Conservation (phyloP, 1,140 invertebrate species). For the Trissolcus basalis region DNA sequence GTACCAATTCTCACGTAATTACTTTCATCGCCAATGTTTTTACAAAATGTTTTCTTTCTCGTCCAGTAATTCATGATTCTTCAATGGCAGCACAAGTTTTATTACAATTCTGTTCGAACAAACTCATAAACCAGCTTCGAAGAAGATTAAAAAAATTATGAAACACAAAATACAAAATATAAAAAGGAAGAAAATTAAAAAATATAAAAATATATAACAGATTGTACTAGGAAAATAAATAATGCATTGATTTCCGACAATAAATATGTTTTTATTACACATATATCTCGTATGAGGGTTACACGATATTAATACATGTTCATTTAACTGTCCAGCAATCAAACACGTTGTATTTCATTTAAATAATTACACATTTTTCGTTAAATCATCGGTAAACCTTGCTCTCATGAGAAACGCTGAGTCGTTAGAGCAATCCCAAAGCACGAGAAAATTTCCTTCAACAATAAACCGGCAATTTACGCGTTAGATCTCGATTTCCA, state of each 20-base stretch:
- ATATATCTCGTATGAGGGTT: conserved; percentile 77
- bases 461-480: conserved; percentile 21
- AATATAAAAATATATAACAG: too few relatives aligned
- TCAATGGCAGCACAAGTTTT: too few relatives aligned
- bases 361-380: conserved; percentile 66
- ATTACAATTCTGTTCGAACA: too few relatives aligned
- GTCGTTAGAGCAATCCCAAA: conserved; percentile 64
- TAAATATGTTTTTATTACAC: conserved; percentile 74
- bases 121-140: too few relatives aligned
- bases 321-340: conserved; percentile 78
- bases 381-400: conserved; percentile 66
- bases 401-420: conserved; percentile 63
- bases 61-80: too few relatives aligned
- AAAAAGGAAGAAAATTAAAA: too few relatives aligned
- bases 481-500: conserved; percentile 7
- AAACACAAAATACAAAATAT: too few relatives aligned
- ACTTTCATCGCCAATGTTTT: too few relatives aligned
- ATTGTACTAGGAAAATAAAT: too few relatives aligned
- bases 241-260: conserved; percentile 44
- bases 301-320: conserved; percentile 77
- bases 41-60: too few relatives aligned
- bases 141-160: too few relatives aligned
- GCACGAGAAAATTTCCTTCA: conserved; percentile 48
- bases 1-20: too few relatives aligned
- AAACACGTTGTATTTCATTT: conserved; percentile 74